phyloP scores from a whole-genome alignment of 2,113 vertebrate species.

The Pandion haliaetus region DNA sequence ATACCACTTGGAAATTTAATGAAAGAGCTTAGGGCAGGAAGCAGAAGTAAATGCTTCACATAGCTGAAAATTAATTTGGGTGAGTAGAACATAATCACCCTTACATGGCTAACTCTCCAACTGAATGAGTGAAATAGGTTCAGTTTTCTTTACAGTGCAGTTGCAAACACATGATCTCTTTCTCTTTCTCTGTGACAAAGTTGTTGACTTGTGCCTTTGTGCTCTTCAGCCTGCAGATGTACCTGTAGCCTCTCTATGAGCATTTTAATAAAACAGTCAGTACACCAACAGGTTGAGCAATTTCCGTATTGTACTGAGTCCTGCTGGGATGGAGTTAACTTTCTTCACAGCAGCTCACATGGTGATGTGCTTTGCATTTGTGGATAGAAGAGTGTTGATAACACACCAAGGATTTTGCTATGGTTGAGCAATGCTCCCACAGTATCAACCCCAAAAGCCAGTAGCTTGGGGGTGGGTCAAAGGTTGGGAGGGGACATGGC shows the following conservation, averaged over 20 bases:
- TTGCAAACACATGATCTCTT: neutral
- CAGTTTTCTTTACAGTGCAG: neutral
- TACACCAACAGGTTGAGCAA: neutral
- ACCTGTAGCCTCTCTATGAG: neutral
- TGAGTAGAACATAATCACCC: neutral
- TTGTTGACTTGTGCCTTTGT: neutral
- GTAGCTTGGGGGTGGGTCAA: neutral
- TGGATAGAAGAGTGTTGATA: neutral
- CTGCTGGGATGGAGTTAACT: neutral
- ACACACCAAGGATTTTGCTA: neutral
- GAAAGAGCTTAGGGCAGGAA: neutral
- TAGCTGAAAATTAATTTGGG: neutral
- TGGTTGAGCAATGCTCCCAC: neutral
- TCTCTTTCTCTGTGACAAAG: neutral
- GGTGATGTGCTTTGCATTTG: neutral
- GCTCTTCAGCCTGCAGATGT: neutral
- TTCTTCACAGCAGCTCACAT: neutral
- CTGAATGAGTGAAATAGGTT: neutral
- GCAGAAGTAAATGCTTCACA: neutral
- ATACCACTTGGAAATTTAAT: neutral
- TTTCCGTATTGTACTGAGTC: neutral
- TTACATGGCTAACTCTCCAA: neutral
- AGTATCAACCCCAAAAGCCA: neutral
- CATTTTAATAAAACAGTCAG: neutral
- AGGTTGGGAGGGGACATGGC: neutral